These are phyloP conservation scores for Ctenoplectra terminalis DNA, from an alignment of 1,140 invertebrate genomes.

Conservation along the genomic window DNA sequence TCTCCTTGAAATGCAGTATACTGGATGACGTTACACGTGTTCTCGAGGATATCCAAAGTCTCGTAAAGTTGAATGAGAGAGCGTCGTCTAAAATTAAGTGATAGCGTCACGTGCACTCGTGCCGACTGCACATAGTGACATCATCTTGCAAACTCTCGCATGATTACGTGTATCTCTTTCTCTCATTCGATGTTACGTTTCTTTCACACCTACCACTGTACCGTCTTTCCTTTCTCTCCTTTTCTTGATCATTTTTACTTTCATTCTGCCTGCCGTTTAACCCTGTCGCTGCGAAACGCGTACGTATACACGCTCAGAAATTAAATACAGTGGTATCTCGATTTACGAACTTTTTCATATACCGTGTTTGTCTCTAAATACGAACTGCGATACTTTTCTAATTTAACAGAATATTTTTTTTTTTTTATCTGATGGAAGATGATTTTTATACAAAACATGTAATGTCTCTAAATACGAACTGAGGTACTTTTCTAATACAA, in stretches of 20 bases:
- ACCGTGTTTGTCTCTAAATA: too few relatives aligned
- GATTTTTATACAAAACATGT: too few relatives aligned
- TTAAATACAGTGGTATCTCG: too few relatives aligned
- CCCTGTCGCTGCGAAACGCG: not conserved
- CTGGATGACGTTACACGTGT: too few relatives aligned
- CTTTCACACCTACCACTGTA: not conserved
- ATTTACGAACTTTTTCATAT: too few relatives aligned
- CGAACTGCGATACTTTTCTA: too few relatives aligned
- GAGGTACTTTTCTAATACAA: too few relatives aligned
- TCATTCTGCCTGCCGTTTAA: not conserved
- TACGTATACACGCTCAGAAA: too few relatives aligned
- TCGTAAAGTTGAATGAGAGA: conserved; percentile 54
- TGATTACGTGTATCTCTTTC: conserved; percentile 18
- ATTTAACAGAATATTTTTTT: too few relatives aligned
- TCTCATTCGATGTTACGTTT: not conserved
- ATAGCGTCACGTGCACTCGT: conserved; percentile 63
- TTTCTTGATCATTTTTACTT: not conserved
- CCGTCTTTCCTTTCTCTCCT: not conserved
- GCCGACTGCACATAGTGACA: conserved; percentile 47
- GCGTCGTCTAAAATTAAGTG: conserved; percentile 68
- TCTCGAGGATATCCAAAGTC: not conserved
- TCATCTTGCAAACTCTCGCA: conserved; percentile 51
- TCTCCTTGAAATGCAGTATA: too few relatives aligned
- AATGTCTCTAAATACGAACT: not conserved
- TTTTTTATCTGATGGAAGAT: too few relatives aligned